A percentile compares a stretch with the other conserved stretches of the same genome.
phyloP scores from a whole-genome alignment of 2,113 vertebrate species.

The Delphinus delphis region DNA sequence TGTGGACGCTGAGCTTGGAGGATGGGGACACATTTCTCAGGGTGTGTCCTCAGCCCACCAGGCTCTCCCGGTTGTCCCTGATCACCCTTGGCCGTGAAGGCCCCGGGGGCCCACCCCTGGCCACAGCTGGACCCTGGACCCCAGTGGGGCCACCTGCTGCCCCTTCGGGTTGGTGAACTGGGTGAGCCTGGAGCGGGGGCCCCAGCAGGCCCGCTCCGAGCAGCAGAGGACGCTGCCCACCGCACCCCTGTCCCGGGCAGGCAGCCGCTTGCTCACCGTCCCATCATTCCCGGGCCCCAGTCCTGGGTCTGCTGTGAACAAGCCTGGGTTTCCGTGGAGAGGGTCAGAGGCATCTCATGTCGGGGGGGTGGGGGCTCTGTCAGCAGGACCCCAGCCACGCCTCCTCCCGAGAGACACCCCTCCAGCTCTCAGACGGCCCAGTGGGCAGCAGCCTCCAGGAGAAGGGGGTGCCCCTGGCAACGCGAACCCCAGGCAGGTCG shows the following conservation, averaged over 20 bases:
- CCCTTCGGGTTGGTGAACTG: fast-evolving
- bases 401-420: no score
- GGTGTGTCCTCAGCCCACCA: neutral
- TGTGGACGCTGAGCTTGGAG: fast-evolving
- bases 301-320: neutral
- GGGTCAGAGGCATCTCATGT: neutral
- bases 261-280: fast-evolving
- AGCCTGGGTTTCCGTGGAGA: no score
- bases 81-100: neutral
- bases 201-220: neutral
- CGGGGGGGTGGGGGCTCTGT: neutral
- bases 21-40: fast-evolving
- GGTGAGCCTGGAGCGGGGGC: neutral
- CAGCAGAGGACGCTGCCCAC: fast-evolving
- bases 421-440: neutral
- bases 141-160: neutral
- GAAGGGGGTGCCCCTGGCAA: neutral
- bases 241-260: neutral
- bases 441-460: no score
- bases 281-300: neutral
- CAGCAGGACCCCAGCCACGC: neutral
- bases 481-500: neutral
- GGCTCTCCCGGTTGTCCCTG: neutral
- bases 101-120: fast-evolving
- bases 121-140: no score